phyloP scores from a whole-genome alignment of 2,888 invertebrate genomes.

The Odontothrips loti region DNA sequence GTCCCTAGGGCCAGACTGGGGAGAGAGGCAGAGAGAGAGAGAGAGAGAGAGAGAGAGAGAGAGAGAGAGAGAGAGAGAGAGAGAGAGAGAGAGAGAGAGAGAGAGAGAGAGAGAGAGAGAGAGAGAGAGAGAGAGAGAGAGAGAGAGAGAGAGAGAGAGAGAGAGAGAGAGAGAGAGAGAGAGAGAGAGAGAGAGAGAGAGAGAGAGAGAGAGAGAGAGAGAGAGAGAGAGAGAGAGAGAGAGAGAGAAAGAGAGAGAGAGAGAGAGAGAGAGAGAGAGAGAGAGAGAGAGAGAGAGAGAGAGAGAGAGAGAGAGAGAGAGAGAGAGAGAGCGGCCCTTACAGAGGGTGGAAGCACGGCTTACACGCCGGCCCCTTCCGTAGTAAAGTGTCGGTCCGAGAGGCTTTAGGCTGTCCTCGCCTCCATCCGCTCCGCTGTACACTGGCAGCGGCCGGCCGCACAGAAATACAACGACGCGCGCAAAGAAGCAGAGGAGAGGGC shows the following conservation, averaged over 20 bases:
- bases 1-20: neutral
- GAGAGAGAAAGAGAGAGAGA: neutral
- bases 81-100: neutral
- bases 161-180: neutral
- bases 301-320: neutral
- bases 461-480: neutral
- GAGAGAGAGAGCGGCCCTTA: neutral
- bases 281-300: neutral
- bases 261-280: neutral
- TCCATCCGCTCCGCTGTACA: neutral
- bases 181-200: neutral
- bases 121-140: neutral
- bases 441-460: neutral
- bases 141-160: neutral
- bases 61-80: neutral
- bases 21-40: neutral
- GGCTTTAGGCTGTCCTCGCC: neutral
- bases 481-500: neutral
- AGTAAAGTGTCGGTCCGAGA: neutral
- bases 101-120: neutral
- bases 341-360: neutral
- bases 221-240: neutral
- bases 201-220: neutral
- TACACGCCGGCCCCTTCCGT: neutral
- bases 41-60: neutral